Base-by-base conservation (phyloP, 2,888 invertebrate species). In the Archaeoteleia sp. region DNA sequence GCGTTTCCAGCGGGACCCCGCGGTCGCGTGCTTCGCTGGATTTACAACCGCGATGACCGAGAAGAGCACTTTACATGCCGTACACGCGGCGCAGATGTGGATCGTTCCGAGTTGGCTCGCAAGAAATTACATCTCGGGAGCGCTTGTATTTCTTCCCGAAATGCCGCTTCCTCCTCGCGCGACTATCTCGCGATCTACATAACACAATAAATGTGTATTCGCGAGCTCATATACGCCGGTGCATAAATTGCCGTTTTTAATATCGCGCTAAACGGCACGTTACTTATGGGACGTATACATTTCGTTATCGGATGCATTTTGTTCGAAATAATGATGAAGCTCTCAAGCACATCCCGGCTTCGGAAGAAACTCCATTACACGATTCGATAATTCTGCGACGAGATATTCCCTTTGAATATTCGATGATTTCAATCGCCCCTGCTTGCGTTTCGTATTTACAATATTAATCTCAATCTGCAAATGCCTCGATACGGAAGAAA, bases 31-130 rank as follows among this genome's bases (percentile, higher is more conserved):
- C 42, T 42, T 17, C 39, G 35, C 23, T 54, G 29, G 40, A 67
- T 67, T 67, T 57, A 61, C 67, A 46, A 51, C 51, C 61, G 55
- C 61, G 57, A 57, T 61, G 61, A 51, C 61, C 61, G 55, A 51
- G 46, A 57, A 42, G 34, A 43, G 39, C 53, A 34, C 54, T 54
- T 54, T 54, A 46, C 60, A 58, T 66, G 66, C 58, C 48, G 39
- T 29, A 45, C 67, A 67, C 67, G 61, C 61, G 55, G 61, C 39
- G 51, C 49, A 45, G 61, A 67, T 67, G 61, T 43, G 49, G 29
- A 61, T 61, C 60, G 61, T 43, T 43, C 48, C 54, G 9, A 39
- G 17, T 14, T n/a, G 34, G 20, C 39, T 39, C 9, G 8, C 20
- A n/a, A 20, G 27, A 40, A 61, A 67, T 67, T 67, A 55, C 61